phyloP scores from a whole-genome alignment of 2,888 invertebrate species.

The Agrypnus murinus region DNA sequence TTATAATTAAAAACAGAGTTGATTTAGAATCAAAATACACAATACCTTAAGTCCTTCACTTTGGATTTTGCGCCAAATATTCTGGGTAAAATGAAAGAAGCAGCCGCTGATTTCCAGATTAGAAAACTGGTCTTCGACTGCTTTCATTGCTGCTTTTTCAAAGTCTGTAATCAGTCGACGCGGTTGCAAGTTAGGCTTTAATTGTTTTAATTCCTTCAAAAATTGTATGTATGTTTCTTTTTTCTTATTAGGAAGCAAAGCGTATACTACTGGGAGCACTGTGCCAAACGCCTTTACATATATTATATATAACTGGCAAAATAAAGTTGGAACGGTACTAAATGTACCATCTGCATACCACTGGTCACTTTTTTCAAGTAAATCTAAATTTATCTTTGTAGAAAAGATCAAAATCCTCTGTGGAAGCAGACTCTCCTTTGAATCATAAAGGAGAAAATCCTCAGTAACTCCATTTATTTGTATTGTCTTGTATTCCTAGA shows the following conservation, averaged over 20 bases:
- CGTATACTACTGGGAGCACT: constrained; percentile 22
- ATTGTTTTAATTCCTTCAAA: too few relatives aligned
- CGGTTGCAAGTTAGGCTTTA: too few relatives aligned
- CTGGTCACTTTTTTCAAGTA: constrained; percentile 8
- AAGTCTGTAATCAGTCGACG: constrained; percentile 9
- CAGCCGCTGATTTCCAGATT: constrained; percentile 19
- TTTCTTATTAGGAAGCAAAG: constrained; percentile 18
- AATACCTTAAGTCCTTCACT: constrained; percentile 21
- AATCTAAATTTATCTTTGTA: constrained; percentile 14
- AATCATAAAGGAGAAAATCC: too few relatives aligned
- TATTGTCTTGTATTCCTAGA: too few relatives aligned
- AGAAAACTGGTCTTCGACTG: background rate
- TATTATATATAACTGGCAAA: constrained; percentile 27
- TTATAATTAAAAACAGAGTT: too few relatives aligned
- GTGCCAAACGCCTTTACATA: constrained; percentile 14
- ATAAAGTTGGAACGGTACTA: constrained; percentile 7
- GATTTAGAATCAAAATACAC: too few relatives aligned
- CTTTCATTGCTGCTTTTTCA: constrained; percentile 30
- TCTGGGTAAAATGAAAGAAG: constrained; percentile 23
- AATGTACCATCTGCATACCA: constrained; percentile 20
- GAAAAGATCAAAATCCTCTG: constrained; percentile 27
- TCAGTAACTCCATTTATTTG: too few relatives aligned
- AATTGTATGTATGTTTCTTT: too few relatives aligned
- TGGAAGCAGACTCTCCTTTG: too few relatives aligned
- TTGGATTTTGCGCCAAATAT: constrained; percentile 20